Percentiles rank a stretch among this genome's conserved stretches.
These are phyloP conservation scores for Malurus splendens DNA, from an alignment of 2,797 vertebrate genomes.

Conservation along the genomic window DNA sequence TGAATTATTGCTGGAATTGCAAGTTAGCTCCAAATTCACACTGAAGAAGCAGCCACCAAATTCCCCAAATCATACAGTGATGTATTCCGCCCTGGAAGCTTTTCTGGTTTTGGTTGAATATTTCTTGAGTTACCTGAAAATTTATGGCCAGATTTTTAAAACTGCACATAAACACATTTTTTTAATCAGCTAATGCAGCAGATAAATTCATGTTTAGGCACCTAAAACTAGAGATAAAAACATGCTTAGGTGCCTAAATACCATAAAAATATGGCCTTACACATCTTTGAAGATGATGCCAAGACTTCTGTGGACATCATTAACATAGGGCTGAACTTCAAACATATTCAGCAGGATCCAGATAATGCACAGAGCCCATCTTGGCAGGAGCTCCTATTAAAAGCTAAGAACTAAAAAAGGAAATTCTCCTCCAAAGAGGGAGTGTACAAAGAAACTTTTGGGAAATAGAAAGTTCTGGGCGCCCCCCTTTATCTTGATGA, in stretches of 20 bases:
- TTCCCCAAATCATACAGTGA: not conserved
- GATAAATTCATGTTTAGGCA: constrained; percentile 51
- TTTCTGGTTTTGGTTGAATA: constrained; percentile 1
- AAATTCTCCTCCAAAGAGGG: constrained; percentile 35
- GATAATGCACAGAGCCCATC: constrained; percentile 28
- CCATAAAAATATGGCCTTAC: constrained; percentile 33
- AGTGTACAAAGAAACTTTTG: constrained; percentile 6
- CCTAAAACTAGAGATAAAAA: constrained; percentile 47
- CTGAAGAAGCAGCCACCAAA: not conserved
- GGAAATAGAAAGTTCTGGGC: constrained; percentile 7
- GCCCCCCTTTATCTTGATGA: constrained; percentile 39
- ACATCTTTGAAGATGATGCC: constrained; percentile 48
- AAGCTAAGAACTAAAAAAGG: constrained; percentile 59
- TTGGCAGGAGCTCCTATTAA: constrained; percentile 29
- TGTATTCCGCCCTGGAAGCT: not conserved
- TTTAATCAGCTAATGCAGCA: constrained; percentile 12
- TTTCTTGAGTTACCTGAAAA: constrained; percentile 41
- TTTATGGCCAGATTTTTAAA: constrained; percentile 41
- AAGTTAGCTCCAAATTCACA: not conserved
- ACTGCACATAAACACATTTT: constrained; percentile 20
- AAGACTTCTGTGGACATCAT: constrained; percentile 37
- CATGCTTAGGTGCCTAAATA: constrained; percentile 55
- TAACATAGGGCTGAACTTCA: constrained; percentile 31
- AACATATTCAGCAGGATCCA: constrained; percentile 20
- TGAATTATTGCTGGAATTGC: not conserved